Conservation (phyloP, 2,113 vertebrate genomes). For the Rhinopithecus roxellana region DNA sequence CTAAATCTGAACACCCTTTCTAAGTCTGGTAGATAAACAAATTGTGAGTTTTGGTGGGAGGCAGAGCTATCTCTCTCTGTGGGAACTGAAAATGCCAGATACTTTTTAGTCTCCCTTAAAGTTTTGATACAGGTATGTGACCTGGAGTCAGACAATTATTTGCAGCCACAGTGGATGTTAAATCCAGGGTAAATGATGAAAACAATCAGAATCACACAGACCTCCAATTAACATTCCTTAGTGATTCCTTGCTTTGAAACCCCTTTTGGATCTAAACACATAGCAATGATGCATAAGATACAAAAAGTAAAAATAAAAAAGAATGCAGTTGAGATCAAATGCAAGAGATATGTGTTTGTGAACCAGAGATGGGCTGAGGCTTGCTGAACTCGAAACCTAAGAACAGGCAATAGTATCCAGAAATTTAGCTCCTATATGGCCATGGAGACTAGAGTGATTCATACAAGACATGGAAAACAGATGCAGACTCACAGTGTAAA, state of each 20-base stretch:
- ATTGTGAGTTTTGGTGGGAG: constrained; percentile 36
- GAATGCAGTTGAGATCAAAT: not conserved
- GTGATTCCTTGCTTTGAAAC: constrained; percentile 15
- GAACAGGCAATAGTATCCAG: not conserved
- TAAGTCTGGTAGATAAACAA: constrained; percentile 8
- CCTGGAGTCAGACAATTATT: not conserved
- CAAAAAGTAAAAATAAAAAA: constrained; percentile 7
- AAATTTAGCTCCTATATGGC: not conserved
- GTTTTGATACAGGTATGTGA: not conserved
- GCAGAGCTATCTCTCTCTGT: not conserved
- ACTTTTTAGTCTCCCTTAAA: not conserved
- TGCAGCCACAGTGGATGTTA: not conserved
- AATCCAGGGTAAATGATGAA: not conserved
- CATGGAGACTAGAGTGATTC: not conserved
- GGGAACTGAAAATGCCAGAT: not conserved
- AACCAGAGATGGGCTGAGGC: not conserved
- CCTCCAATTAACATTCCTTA: constrained; percentile 12
- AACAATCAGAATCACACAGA: constrained; percentile 25
- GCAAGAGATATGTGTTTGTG: not conserved
- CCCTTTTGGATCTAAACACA: not conserved
- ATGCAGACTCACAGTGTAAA: not conserved
- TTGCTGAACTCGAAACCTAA: not conserved
- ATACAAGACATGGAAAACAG: not conserved
- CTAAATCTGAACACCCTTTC: constrained; percentile 1
- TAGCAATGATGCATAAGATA: not conserved